Conservation (phyloP, 92 coral and sea anemone species). For the Ricordea florida region DNA sequence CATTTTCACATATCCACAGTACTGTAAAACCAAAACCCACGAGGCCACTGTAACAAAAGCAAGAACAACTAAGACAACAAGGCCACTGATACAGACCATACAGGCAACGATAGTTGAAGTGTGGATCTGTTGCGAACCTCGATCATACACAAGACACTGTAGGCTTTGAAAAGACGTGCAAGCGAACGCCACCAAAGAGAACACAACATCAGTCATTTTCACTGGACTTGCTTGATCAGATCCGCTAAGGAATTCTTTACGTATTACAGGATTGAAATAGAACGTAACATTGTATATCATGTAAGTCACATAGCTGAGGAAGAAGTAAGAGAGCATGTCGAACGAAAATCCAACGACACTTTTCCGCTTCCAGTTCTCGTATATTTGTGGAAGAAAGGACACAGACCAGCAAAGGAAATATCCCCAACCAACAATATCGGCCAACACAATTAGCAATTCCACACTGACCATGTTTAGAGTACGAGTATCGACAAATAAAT, state of each 20-base stretch:
- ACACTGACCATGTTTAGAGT: conserved; percentile 35
- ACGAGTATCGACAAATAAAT: no score
- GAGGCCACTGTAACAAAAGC: conserved; percentile 47
- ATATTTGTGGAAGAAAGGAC: conserved; percentile 80
- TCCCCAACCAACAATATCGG: conserved; percentile 87
- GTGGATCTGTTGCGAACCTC: conserved; percentile 74
- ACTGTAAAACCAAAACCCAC: conserved; percentile 68
- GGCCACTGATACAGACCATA: conserved; percentile 33
- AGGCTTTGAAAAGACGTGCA: conserved; percentile 57
- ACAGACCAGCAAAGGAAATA: conserved; percentile 84
- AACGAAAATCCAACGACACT: conserved; percentile 83
- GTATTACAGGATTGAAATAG: conserved; percentile 59
- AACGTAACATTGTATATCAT: conserved; percentile 72
- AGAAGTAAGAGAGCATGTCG: conserved; percentile 81
- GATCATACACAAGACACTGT: conserved; percentile 70
- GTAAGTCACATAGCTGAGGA: conserved; percentile 74
- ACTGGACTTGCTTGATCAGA: conserved; percentile 68
- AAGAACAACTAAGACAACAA: conserved; percentile 33
- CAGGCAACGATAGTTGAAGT: conserved; percentile 43
- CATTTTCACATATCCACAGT: conserved; percentile 81
- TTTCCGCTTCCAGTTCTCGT: conserved; percentile 85
- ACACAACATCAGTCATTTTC: conserved; percentile 73
- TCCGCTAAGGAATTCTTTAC: conserved; percentile 30
- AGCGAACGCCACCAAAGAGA: conserved; percentile 62
- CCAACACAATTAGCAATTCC: conserved; percentile 33